Evolutionary conservation across 2,888 invertebrate genomes (phyloP).

Genomic region (Callyntrura sp.): DNA sequence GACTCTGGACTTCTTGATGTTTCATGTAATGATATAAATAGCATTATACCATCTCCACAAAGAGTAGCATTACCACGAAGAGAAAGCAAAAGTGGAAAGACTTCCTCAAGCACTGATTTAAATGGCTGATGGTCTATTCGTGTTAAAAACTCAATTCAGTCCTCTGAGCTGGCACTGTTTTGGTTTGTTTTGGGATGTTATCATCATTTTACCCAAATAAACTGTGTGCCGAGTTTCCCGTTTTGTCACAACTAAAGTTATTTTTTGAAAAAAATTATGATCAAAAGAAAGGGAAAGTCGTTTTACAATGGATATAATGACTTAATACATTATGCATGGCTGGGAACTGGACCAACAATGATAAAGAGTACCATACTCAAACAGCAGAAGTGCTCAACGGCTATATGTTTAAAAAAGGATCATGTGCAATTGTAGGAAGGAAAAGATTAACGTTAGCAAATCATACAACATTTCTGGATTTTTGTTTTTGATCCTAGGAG

Average conservation of each 20-base stretch:
- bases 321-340: constrained; percentile 42
- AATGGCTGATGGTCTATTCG: too few relatives aligned
- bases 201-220: background rate
- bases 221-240: background rate
- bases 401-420: background rate
- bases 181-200: background rate
- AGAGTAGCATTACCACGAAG: background rate
- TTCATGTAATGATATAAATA: background rate
- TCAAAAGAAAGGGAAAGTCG: background rate
- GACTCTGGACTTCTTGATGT: constrained; percentile 17
- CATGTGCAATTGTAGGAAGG: too few relatives aligned
- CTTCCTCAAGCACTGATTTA: background rate
- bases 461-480: too few relatives aligned
- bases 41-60: background rate
- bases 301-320: background rate
- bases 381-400: background rate
- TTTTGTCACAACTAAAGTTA: background rate
- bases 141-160: too few relatives aligned
- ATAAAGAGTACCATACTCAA: background rate
- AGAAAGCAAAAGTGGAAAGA: background rate
- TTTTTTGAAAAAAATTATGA: background rate
- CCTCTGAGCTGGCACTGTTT: background rate
- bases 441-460: too few relatives aligned
- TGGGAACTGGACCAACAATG: background rate
- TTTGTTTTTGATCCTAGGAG: too few relatives aligned